Evolutionary conservation across 92 coral and sea anemone species (phyloP).

Genomic region (Umimayanthus chanpuru): DNA sequence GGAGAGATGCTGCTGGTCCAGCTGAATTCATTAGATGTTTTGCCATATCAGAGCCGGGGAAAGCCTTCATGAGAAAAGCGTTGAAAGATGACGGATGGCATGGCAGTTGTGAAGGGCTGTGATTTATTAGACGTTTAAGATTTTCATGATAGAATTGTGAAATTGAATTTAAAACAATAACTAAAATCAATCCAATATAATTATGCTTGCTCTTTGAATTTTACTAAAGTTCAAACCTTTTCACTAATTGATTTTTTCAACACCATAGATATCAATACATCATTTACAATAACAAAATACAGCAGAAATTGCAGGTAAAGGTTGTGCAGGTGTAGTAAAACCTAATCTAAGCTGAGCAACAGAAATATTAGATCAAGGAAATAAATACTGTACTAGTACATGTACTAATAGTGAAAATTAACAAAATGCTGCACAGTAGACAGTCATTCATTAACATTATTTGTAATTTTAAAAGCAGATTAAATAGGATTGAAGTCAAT

Average conservation of each 20-base stretch:
- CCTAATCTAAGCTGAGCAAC: neutral
- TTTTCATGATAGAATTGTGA: no score
- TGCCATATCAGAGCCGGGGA: no score
- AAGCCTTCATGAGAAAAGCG: no score
- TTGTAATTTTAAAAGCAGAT: neutral
- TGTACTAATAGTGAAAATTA: neutral
- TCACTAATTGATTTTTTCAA: neutral
- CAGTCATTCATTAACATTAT: neutral
- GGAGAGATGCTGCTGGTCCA: no score
- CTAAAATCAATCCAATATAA: no score
- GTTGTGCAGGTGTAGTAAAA: slow-evolving; percentile 1
- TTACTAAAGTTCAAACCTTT: no score
- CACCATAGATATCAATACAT: neutral
- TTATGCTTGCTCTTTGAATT: no score
- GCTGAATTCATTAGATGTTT: no score
- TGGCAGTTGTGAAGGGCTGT: no score
- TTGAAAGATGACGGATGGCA: no score
- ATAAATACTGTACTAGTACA: neutral
- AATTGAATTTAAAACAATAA: no score
- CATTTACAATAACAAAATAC: neutral
- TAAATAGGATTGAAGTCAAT: neutral
- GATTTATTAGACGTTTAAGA: no score
- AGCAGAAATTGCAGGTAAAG: neutral
- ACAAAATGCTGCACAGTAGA: neutral
- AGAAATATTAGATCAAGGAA: neutral